These are phyloP conservation scores for Apteryx owenii DNA, from an alignment of 2,113 vertebrate species.

Conservation along the genomic window DNA sequence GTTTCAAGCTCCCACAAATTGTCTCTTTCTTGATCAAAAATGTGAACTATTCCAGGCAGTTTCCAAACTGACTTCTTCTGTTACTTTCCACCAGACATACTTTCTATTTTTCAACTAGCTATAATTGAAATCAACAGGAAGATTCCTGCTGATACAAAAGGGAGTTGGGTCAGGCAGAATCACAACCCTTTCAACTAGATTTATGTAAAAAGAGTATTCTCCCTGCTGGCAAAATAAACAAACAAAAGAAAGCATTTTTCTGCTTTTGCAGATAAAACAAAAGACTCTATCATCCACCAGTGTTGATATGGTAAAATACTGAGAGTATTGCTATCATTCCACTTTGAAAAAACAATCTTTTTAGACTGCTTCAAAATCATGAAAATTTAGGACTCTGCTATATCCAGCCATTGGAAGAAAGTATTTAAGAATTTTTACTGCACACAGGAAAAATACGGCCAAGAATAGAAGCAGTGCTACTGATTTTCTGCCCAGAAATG, in stretches of 20 bases:
- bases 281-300: background rate
- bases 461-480: background rate
- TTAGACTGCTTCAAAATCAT: background rate
- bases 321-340: background rate
- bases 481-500: background rate
- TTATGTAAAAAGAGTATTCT: background rate
- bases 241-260: background rate
- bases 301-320: background rate
- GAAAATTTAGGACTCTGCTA: background rate
- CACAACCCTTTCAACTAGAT: background rate
- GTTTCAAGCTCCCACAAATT: background rate
- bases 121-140: constrained; percentile 23
- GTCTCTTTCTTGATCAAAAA: background rate
- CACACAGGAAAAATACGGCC: background rate
- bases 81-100: background rate
- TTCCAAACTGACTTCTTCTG: background rate
- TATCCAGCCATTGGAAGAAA: background rate
- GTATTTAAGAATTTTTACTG: background rate
- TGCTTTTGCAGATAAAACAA: background rate
- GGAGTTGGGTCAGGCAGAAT: background rate
- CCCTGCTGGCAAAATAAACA: background rate
- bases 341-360: background rate
- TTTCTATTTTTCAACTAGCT: background rate
- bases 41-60: background rate
- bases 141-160: background rate